A percentile compares a stretch with the other conserved stretches of the same genome.
Evolutionary conservation across 2,797 vertebrate species (phyloP).

Genomic region (Hypotaenidia philippensis): DNA sequence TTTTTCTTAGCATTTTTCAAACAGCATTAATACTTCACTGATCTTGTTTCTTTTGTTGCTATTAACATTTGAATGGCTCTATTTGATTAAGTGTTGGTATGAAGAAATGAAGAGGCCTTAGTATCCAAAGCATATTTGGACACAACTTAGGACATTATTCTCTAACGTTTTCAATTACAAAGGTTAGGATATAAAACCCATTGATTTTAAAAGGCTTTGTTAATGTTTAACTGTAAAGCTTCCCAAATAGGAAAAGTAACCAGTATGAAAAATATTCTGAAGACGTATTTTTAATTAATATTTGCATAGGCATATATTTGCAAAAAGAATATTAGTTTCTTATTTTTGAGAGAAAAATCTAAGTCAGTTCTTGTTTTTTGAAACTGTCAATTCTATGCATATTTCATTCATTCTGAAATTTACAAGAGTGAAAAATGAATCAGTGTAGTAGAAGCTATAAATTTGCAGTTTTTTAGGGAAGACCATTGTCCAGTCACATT

Average conservation of each 20-base stretch:
- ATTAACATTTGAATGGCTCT: neutral
- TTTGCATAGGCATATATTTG: neutral
- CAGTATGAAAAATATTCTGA: neutral
- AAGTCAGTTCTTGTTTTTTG: neutral
- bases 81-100: neutral
- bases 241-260: neutral
- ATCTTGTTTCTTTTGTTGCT: neutral
- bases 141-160: neutral
- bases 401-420: neutral
- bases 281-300: neutral
- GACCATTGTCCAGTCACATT: rapidly evolving
- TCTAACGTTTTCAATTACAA: neutral
- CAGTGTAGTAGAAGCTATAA: neutral
- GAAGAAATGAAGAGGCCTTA: neutral
- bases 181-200: neutral
- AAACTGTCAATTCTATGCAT: neutral
- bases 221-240: neutral
- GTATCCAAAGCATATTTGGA: neutral
- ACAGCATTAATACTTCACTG: neutral
- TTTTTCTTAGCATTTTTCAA: neutral
- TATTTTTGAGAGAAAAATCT: neutral
- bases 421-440: neutral
- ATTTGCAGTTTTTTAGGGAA: neutral
- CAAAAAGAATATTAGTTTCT: neutral
- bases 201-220: neutral